phyloP scores from a whole-genome alignment of 1,140 invertebrate species.

The Megathymus violae region DNA sequence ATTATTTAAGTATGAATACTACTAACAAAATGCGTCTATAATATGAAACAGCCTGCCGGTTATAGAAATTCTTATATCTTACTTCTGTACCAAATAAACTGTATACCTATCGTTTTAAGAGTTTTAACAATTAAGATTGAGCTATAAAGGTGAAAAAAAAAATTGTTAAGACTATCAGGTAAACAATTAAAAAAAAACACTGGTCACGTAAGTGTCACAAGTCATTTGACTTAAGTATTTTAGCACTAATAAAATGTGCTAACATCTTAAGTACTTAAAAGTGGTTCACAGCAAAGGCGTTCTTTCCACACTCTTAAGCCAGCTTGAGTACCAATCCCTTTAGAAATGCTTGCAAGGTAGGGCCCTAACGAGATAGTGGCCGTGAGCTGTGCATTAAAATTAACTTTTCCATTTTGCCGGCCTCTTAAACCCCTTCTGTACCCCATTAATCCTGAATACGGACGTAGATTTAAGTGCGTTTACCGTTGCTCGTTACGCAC shows the following conservation, averaged over 20 bases:
- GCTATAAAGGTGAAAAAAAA: no score
- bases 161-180: no score
- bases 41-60: no score
- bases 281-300: constrained; percentile 4
- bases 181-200: no score
- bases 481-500: neutral
- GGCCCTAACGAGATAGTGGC: constrained; percentile 55
- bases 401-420: constrained; percentile 63
- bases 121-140: no score
- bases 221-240: neutral
- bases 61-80: no score
- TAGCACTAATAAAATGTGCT: neutral
- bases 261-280: neutral
- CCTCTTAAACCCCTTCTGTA: constrained; percentile 46
- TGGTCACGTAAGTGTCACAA: no score
- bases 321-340: constrained; percentile 44
- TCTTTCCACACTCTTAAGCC: constrained; percentile 37
- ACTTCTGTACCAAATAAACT: no score
- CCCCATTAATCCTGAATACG: constrained; percentile 46
- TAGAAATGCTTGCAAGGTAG: constrained; percentile 43
- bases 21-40: no score
- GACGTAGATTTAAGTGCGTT: constrained; percentile 32
- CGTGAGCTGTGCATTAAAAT: constrained; percentile 55
- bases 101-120: no score
- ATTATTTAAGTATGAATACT: no score